A percentile compares a stretch with the other conserved stretches of the same genome.
Evolutionary conservation across 2,113 vertebrate genomes (phyloP).

Genomic region (Sus scrofa): DNA sequence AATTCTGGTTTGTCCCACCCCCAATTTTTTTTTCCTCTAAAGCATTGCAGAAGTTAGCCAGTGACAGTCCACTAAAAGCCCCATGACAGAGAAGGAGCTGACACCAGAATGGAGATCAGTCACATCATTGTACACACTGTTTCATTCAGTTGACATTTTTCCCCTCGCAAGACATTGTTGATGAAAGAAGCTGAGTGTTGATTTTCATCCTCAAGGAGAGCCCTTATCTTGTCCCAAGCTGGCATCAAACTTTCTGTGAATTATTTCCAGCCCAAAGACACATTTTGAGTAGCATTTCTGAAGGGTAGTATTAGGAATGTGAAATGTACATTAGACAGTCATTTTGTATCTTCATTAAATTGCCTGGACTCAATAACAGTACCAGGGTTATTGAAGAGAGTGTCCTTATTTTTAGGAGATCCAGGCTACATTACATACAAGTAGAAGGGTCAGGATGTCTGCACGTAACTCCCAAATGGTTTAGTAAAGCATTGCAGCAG

Average conservation of each 20-base stretch:
- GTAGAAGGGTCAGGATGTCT: neutral
- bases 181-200: neutral
- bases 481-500: neutral
- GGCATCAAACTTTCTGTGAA: neutral
- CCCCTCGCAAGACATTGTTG: neutral
- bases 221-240: neutral
- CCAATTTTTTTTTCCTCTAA: neutral
- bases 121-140: fast-evolving
- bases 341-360: neutral
- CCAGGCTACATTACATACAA: neutral
- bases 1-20: neutral
- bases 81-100: neutral
- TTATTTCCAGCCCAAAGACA: neutral
- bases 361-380: neutral
- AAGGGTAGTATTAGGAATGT: neutral
- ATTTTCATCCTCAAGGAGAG: neutral
- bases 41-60: neutral
- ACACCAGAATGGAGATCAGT: neutral
- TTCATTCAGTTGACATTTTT: neutral
- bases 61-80: neutral
- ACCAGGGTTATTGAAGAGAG: neutral
- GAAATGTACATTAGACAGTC: neutral
- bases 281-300: neutral
- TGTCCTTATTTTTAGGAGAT: neutral
- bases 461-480: neutral